Evolutionary conservation across 1,140 invertebrate genomes (phyloP).

Genomic region (Drosophila elegans): DNA sequence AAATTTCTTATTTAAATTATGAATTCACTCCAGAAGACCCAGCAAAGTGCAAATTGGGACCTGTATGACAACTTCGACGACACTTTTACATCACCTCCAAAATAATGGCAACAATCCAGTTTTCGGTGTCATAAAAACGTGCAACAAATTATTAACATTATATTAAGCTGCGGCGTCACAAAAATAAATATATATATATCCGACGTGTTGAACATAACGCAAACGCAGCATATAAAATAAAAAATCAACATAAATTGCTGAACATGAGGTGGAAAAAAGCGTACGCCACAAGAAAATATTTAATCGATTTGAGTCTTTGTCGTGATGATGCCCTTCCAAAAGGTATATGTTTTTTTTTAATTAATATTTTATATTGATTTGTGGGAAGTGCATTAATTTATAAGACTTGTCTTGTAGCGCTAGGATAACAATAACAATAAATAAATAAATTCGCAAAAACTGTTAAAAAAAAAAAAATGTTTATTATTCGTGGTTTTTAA

Average conservation of each 20-base stretch:
- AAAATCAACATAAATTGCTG: constrained; percentile 34
- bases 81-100: constrained; percentile 37
- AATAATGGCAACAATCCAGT: constrained; percentile 36
- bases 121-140: constrained; percentile 58
- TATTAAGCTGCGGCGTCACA: constrained; percentile 13
- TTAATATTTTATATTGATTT: no score
- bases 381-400: no score
- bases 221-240: constrained; percentile 57
- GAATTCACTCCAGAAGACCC: constrained; percentile 1
- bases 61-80: constrained; percentile 24
- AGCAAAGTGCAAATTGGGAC: constrained; percentile 16
- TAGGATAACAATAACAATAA: no score
- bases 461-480: no score
- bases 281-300: constrained; percentile 36
- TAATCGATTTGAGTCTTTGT: constrained; percentile 18
- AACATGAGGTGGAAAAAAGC: constrained; percentile 38
- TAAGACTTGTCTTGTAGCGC: no score
- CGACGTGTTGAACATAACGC: constrained; percentile 45
- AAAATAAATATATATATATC: constrained; percentile 16
- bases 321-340: background rate
- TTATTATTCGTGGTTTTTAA: no score
- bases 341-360: background rate
- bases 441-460: no score
- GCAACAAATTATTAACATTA: constrained; percentile 49
- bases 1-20: background rate